A percentile compares a stretch with the other conserved stretches of the same genome.
Evolutionary conservation across 1,140 invertebrate genomes (phyloP).

Genomic region (Metaphire vulgaris): DNA sequence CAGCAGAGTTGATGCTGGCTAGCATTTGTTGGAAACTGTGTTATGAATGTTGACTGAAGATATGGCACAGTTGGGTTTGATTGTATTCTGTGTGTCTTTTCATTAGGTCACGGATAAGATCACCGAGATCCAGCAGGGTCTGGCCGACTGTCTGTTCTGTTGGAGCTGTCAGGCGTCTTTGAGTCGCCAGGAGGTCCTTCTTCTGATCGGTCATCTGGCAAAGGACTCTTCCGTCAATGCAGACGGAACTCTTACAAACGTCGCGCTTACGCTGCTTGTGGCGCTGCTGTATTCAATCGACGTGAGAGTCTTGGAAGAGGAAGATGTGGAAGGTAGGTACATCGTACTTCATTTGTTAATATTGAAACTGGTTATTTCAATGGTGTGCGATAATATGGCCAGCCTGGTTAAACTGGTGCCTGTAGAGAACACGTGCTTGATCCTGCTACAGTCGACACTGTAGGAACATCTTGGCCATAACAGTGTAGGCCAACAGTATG

Average conservation of each 20-base stretch:
- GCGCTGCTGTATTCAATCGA: constrained; percentile 77
- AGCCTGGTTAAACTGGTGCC: too few species aligned
- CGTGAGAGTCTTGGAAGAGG: constrained; percentile 63
- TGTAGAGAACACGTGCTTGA: too few species aligned
- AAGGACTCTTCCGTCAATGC: constrained; percentile 39
- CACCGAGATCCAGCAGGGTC: constrained; percentile 66
- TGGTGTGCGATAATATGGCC: constrained; percentile 6
- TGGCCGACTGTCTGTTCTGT: constrained; percentile 79
- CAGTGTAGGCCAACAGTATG: too few species aligned
- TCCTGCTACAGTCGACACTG: too few species aligned
- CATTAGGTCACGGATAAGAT: constrained; percentile 72
- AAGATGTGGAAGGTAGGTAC: constrained; percentile 50
- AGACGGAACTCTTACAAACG: constrained; percentile 61
- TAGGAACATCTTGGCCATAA: too few species aligned
- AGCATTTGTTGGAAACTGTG: too few species aligned
- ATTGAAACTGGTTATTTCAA: not conserved
- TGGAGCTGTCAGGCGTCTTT: constrained; percentile 78
- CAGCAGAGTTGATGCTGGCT: too few species aligned
- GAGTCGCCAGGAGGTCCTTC: constrained; percentile 54
- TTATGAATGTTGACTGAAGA: too few species aligned
- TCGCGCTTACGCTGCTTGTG: constrained; percentile 71
- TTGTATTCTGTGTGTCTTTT: too few species aligned
- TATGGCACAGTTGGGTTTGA: too few species aligned
- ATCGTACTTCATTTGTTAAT: not conserved
- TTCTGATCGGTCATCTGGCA: constrained; percentile 53